Percentiles rank a stretch among this genome's conserved stretches.
These are phyloP conservation scores for Leptatherina wallacei DNA, from an alignment of 2,797 vertebrate genomes.

Conservation along the genomic window DNA sequence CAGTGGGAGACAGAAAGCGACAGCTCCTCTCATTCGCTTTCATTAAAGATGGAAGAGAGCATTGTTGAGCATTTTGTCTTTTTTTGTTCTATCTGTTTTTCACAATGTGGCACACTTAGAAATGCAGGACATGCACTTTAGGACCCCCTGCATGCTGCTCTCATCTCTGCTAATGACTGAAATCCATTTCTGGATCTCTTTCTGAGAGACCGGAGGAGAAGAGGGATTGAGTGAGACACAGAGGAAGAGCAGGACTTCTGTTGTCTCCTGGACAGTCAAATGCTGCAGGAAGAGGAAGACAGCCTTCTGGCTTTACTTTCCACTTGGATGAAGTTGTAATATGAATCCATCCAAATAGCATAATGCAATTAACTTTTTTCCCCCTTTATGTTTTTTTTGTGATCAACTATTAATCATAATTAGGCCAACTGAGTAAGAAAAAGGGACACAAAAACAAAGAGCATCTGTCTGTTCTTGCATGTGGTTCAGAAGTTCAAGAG, in stretches of 20 bases:
- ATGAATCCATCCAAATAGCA: constrained; percentile 18
- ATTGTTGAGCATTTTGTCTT: constrained; percentile 34
- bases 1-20: constrained; percentile 67
- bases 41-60: constrained; percentile 63
- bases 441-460: neutral
- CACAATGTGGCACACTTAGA: constrained; percentile 45
- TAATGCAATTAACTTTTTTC: neutral
- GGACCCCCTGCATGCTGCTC: constrained; percentile 51
- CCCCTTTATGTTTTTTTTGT: neutral
- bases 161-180: constrained; percentile 68
- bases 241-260: constrained; percentile 47
- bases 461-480: neutral
- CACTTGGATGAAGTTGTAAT: constrained; percentile 11
- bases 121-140: constrained; percentile 32
- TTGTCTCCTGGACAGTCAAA: constrained; percentile 53
- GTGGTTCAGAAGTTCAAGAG: constrained; percentile 10
- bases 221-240: constrained; percentile 51
- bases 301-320: constrained; percentile 37
- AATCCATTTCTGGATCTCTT: constrained; percentile 57
- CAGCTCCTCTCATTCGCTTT: constrained; percentile 63
- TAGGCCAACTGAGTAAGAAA: neutral
- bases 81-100: constrained; percentile 36
- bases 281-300: constrained; percentile 17
- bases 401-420: no score
- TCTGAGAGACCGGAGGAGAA: constrained; percentile 45